Base-by-base conservation (phyloP, 1,140 invertebrate species). In the Cylas formicarius region DNA sequence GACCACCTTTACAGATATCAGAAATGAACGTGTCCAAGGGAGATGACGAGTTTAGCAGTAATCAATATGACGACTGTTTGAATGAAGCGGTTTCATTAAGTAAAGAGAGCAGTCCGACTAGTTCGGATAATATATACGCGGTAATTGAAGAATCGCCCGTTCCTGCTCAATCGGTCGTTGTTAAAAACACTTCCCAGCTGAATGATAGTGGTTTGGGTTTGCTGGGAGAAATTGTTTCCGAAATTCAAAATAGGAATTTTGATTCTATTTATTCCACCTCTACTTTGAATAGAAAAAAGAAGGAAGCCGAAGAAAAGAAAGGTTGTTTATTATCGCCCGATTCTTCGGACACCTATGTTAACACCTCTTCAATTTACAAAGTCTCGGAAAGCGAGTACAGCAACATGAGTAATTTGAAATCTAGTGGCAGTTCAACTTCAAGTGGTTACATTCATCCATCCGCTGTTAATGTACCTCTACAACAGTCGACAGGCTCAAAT, bases 221-320 rank as follows among this genome's bases (percentile, higher is more conserved):
- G 6, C 59, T 90, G 0, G 82, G 82, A 3, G 87, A 90, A 64
- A 90, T 90, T 34, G 86, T 90, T 0, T 82, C 78, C 8, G 87
- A 90, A 65, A 88, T 91, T 35, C 83, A 88, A 52, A 84, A 82
- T 48, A 68, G 85, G 11, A 88, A 90, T 60, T 79, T 82, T 10
- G 85, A 90, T 49, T 89, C 86, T 0, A 88, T 91, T 40, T 91
- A 91, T 57, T 87, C 85, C 1, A 78, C 80, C 0, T 78, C 80
- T 0, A 82, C 79, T 0, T 52, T 84, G 1, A 67, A 70, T 4
- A 70, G 74, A 44, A 82, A 82, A 51, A 78, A 77, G 54, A 73
- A 69, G 44, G 67, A 67, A 13, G 61, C 70, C 41, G 63, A 60
- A 23, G 48, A 55, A 16, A 50, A 28, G 17, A 62, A 62, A 20